A percentile compares a stretch with the other conserved stretches of the same genome.
Evolutionary conservation across 2,888 invertebrate species (phyloP).

Genomic region (Achlya flavicornis): DNA sequence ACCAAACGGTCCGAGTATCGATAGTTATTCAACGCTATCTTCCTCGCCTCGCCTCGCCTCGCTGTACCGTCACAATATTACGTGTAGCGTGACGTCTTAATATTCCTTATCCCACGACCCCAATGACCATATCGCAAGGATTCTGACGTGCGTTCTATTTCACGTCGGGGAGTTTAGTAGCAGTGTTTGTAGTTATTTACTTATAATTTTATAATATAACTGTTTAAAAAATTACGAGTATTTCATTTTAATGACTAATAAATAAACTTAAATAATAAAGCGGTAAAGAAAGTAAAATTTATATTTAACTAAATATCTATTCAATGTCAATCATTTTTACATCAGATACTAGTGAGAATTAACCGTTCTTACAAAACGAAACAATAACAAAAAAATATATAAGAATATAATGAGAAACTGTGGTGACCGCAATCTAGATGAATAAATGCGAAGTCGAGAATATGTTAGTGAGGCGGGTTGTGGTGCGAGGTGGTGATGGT

Average conservation of each 20-base stretch:
- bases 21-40: conserved; percentile 55
- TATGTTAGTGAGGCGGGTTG: conserved; percentile 8
- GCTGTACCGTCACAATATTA: conserved; percentile 51
- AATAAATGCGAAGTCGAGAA: conserved; percentile 23
- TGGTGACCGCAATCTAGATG: conserved; percentile 28
- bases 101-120: conserved; percentile 50
- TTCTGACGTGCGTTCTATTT: conserved; percentile 34
- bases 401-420: conserved; percentile 45
- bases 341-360: conserved; percentile 29
- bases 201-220: conserved; percentile 76
- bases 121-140: conserved; percentile 42
- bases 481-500: not conserved
- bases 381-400: conserved; percentile 52
- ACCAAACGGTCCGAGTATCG: conserved; percentile 31
- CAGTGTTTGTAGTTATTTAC: conserved; percentile 65
- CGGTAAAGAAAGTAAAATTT: conserved; percentile 36
- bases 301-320: conserved; percentile 40
- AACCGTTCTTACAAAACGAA: conserved; percentile 53
- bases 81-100: conserved; percentile 49
- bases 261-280: conserved; percentile 32
- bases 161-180: conserved; percentile 47
- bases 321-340: conserved; percentile 41
- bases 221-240: conserved; percentile 48
- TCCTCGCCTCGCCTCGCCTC: not conserved
- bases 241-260: conserved; percentile 39